Conservation (phyloP, 2,113 vertebrate genomes). For the Maccullochella peelii region DNA sequence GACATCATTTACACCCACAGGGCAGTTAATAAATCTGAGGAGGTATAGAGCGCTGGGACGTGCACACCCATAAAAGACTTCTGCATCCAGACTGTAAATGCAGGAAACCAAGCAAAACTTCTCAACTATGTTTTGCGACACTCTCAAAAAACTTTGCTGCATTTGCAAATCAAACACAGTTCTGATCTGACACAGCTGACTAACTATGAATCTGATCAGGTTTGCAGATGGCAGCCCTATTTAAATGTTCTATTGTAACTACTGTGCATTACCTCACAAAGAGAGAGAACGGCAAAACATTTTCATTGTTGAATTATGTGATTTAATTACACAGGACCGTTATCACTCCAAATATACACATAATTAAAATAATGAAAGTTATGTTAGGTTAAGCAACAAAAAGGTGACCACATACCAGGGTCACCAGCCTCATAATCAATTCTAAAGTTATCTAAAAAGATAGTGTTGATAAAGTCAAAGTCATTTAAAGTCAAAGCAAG, state of each 20-base stretch:
- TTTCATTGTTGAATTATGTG: background rate
- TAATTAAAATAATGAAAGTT: background rate
- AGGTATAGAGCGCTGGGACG: background rate
- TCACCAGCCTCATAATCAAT: background rate
- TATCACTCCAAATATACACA: background rate
- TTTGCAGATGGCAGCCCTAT: background rate
- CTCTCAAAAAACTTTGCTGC: background rate
- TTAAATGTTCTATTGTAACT: background rate
- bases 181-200: background rate
- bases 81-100: background rate
- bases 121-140: background rate
- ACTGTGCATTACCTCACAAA: background rate
- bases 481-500: too few species aligned
- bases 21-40: background rate
- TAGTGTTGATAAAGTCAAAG: background rate
- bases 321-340: background rate
- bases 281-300: background rate
- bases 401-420: too few species aligned
- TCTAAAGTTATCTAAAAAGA: too few species aligned
- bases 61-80: background rate
- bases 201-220: background rate
- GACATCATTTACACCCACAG: background rate
- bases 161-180: slow-evolving; percentile 21
- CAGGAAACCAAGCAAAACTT: background rate
- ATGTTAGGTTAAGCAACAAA: too few species aligned